Conservation (phyloP, 2,888 invertebrate genomes). For the Patella caerulea region DNA sequence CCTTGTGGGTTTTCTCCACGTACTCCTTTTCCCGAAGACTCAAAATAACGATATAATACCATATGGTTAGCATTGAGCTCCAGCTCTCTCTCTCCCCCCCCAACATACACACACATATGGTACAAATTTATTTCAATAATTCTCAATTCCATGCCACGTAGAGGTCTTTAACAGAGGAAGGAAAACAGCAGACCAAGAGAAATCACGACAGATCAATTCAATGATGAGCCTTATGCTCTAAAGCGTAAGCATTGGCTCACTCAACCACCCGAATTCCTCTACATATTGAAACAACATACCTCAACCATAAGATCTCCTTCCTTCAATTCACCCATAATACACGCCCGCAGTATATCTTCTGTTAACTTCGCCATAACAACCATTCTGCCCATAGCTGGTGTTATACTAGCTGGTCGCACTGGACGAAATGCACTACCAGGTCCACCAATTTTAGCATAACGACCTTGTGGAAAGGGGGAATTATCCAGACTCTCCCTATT, state of each 20-base stretch:
- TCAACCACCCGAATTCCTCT: not conserved
- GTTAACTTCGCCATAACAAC: conserved; percentile 42
- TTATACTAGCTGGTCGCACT: conserved; percentile 34
- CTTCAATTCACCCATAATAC: conserved; percentile 39
- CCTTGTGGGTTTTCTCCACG: too few relatives aligned
- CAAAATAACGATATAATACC: too few relatives aligned
- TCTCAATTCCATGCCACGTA: too few relatives aligned
- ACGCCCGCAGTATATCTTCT: conserved; percentile 29
- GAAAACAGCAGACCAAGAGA: too few relatives aligned
- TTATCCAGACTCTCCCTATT: not conserved
- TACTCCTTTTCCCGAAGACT: too few relatives aligned
- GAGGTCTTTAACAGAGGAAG: too few relatives aligned
- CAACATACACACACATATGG: too few relatives aligned
- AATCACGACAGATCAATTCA: too few relatives aligned
- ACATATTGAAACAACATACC: conserved; percentile 37
- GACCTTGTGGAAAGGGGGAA: conserved; percentile 41
- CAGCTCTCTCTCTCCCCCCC: too few relatives aligned
- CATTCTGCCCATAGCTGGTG: conserved; percentile 35
- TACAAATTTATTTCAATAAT: too few relatives aligned
- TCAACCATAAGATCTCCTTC: conserved; percentile 57
- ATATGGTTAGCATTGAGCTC: too few relatives aligned
- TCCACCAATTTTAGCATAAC: conserved; percentile 50
- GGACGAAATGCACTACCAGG: conserved; percentile 59
- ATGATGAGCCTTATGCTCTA: too few relatives aligned
- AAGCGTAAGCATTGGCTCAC: not conserved